Evolutionary conservation across 2,113 vertebrate species (phyloP), one percentile per base, ranked within the genome.

Genomic region (Nematolebias whitei): DNA sequence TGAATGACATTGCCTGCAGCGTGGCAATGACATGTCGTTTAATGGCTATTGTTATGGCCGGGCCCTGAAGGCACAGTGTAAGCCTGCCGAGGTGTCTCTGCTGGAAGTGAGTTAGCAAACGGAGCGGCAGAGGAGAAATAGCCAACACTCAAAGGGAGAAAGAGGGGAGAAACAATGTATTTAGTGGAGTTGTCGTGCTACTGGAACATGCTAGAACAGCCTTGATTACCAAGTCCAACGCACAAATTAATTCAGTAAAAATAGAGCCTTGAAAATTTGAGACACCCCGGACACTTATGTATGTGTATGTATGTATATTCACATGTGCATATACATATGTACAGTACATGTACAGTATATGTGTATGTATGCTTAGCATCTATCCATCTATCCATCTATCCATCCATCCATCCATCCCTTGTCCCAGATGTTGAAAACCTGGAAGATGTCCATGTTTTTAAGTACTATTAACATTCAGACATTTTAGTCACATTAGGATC

Each of bases 1-100:
- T 72, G 70, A 74, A 80, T 79, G 79, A 78, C 84, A 83, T 79
- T 69, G 87, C 78, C 85, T 2, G 19, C 59, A 50, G 88, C 76
- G 39, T 26, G 7, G 54, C 79, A 79, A 65, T 78, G 85, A 79
- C 78, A 73, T 1, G 60, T 38, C 57, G 56, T 70, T 79, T 85
- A 82, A 83, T 82, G 82, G 67, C 55, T 47, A 63, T 41, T 52
- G 75, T 85, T 78, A 82, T 55, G 70, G 76, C 7, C 2, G 26
- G 26, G 54, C 62, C 32, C 73, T 9, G 51, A 39, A 60, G 76
- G 54, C n/a, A 12, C 23, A 1, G 29, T 6, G 63, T 35, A 35
- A 24, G 63, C 73, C 73, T 10, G 41, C 57, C 57, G 73, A 29
- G 75, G 59, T 26, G 64, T 54, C 69, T 16, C 75, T 9, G 57